Base-by-base conservation (phyloP, 2,113 vertebrate species). In the Sceloporus tristichus region DNA sequence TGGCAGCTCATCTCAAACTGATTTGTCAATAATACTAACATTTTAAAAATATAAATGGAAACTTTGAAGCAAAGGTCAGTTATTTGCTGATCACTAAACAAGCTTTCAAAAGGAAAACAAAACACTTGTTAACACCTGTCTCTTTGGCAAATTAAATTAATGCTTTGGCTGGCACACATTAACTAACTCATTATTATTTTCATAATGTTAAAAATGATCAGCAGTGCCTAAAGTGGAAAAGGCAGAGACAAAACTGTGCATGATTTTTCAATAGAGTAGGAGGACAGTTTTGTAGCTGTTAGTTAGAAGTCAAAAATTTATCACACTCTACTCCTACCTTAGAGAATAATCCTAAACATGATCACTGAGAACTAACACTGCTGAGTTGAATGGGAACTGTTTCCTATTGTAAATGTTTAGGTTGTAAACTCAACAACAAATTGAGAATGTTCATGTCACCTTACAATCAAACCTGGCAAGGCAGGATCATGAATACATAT, bases 101-200 rank as follows among this genome's bases (percentile, higher is more conserved):
- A 18, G 88, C 42, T 87, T 27, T 74, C 74, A 86, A 62, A 95
- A 94, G 88, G 85, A 94, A 93, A 93, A 83, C 1, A 85, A 92
- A 88, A 77, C 71, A 82, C 85, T 84, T 91, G 21, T 65, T 90
- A 92, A 53, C 38, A 89, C 79, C 40, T 91, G 78, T 85, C 71
- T 82, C 90, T 92, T 91, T 91, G 82, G 79, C 87, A 93, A 59
- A 74, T 34, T 40, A 74, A 89, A 11, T 40, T 87, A 88, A 85
- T 90, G 53, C 65, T 93, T 93, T 93, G 85, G 85, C 90, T 93
- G 70, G 62, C 89, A 79, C 23, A n/a, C 7, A 78, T 18, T 59
- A 85, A 85, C 40, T 68, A 88, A 54, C 14, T 85, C 7, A 5
- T 62, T 88, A 88, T 82, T 89, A 85, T 90, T 88, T 89, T 90